Conservation (phyloP, 2,113 vertebrate species). For the Rhipidura dahli region DNA sequence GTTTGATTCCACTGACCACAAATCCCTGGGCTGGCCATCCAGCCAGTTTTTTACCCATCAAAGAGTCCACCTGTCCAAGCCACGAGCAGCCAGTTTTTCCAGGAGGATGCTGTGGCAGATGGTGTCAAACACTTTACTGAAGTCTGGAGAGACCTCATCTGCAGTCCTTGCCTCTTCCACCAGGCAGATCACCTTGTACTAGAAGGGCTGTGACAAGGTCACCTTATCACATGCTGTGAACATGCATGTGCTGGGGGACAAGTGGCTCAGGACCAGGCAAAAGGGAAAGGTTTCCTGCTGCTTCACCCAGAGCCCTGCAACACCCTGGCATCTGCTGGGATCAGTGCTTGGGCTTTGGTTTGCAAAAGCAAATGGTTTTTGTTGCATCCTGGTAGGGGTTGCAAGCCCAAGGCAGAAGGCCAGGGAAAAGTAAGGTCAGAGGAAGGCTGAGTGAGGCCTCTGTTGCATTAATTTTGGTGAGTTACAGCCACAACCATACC, state of each 20-base stretch:
- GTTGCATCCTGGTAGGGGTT: rapidly evolving
- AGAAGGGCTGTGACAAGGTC: background rate
- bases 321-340: rapidly evolving
- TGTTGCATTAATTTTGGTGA: background rate
- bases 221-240: background rate
- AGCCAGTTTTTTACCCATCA: background rate
- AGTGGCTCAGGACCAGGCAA: background rate
- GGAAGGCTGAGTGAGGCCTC: background rate
- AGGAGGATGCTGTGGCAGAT: background rate
- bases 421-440: background rate
- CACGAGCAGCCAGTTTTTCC: background rate
- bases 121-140: background rate
- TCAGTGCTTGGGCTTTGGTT: background rate
- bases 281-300: background rate
- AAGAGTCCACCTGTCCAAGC: background rate
- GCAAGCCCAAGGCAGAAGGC: background rate
- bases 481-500: background rate
- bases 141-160: background rate
- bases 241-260: background rate
- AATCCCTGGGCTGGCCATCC: background rate
- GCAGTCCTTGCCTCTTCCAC: background rate
- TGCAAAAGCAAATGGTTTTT: background rate
- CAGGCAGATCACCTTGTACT: too few relatives aligned
- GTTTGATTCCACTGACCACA: background rate
- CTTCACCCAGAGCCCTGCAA: background rate